Conservation (phyloP, 2,797 vertebrate species). For the Synanceia verrucosa region DNA sequence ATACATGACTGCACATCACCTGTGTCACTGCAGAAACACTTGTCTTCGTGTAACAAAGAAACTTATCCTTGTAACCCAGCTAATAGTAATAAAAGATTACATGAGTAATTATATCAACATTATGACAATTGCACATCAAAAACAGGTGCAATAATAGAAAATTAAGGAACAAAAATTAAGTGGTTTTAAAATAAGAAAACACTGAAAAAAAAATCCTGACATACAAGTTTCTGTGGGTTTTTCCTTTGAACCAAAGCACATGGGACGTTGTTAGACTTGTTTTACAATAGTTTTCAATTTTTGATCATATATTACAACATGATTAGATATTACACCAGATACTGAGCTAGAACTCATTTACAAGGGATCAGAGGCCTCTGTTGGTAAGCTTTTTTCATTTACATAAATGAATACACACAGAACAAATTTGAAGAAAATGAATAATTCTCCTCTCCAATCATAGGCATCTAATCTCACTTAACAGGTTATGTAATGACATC, state of each 20-base stretch:
- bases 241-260: slow-evolving; percentile 34
- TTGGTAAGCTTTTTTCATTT: slow-evolving; percentile 17
- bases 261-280: slow-evolving; percentile 10
- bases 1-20: slow-evolving; percentile 88
- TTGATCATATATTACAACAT: slow-evolving; percentile 25
- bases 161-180: slow-evolving; percentile 31
- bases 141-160: slow-evolving; percentile 68
- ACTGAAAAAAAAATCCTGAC: slow-evolving; percentile 38
- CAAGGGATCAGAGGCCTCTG: slow-evolving; percentile 9
- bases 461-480: slow-evolving; percentile 50
- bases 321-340: slow-evolving; percentile 25
- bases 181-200: slow-evolving; percentile 49
- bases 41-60: slow-evolving; percentile 88
- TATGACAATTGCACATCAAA: slow-evolving; percentile 67
- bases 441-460: neutral
- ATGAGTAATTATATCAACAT: slow-evolving; percentile 62
- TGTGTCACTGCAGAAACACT: slow-evolving; percentile 85
- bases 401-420: slow-evolving; percentile 12
- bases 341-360: neutral
- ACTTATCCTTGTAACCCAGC: slow-evolving; percentile 83
- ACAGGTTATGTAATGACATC: slow-evolving; percentile 26
- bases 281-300: slow-evolving; percentile 15
- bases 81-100: slow-evolving; percentile 71
- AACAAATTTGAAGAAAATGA: slow-evolving; percentile 13
- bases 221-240: slow-evolving; percentile 30